phyloP scores from a whole-genome alignment of 2,113 vertebrate species.

The Charadrius vociferus region DNA sequence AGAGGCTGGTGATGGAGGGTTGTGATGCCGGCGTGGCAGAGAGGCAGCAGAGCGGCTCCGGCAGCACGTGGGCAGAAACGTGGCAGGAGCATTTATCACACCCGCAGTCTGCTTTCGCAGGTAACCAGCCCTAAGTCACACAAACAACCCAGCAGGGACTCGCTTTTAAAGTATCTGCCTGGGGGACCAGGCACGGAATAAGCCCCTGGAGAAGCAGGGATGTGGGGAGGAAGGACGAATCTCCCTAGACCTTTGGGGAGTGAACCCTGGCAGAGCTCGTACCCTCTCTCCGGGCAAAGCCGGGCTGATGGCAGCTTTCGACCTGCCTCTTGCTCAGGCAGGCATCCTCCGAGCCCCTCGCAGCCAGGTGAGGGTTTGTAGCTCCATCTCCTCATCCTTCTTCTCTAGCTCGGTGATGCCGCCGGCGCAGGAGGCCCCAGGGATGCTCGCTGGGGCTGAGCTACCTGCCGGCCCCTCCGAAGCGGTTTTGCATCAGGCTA shows the following conservation, averaged over 20 bases:
- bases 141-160: background rate
- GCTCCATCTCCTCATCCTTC: background rate
- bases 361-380: background rate
- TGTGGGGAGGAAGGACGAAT: background rate
- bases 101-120: background rate
- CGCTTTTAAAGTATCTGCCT: background rate
- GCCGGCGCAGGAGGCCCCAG: background rate
- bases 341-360: rapidly evolving
- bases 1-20: background rate
- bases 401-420: background rate
- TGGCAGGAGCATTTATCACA: background rate
- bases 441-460: background rate
- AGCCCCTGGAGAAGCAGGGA: background rate
- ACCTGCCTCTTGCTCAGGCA: background rate
- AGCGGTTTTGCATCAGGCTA: background rate
- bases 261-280: background rate
- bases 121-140: background rate
- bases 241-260: background rate
- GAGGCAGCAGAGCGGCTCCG: background rate
- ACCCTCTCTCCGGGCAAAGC: background rate
- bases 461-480: background rate
- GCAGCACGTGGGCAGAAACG: rapidly evolving
- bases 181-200: background rate
- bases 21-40: background rate
- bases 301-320: background rate